Evolutionary conservation across 2,888 invertebrate genomes (phyloP), one percentile per base, ranked within the genome.

Genomic region (Chrysina gloriosa): DNA sequence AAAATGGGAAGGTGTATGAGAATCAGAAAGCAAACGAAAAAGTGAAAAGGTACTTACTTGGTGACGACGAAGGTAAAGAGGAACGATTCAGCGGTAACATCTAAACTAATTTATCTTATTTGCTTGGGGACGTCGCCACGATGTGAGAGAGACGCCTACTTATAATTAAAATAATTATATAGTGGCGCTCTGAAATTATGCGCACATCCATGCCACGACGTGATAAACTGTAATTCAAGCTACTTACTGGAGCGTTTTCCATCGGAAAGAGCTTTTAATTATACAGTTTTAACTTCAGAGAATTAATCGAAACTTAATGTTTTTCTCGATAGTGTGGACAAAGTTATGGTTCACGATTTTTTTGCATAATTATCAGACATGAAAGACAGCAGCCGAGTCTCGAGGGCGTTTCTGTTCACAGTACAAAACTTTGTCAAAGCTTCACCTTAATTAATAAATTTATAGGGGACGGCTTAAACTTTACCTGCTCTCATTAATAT

Each of bases 371-470:
- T 74, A 75, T 71, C 70, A 69, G 71, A 72, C 70, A 72, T 74
- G 75, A 75, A 76, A 75, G 75, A 75, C 74, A 71, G 73, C 73
- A 73, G 73, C 68, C 73, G 73, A 74, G 71, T 72, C 67, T 63
- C 73, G 70, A 71, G 72, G 74, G 74, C 73, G 72, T 71, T 69
- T 71, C 75, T 73, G 75, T 77, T 76, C 77, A 76, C 76, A 72
- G 74, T 72, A 72, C 72, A 76, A 61, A 76, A 77, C 77, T 76
- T 77, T 74, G 74, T 75, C 75, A 77, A 76, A 77, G 75, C 76
- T 76, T 75, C 76, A 78, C 78, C 78, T 79, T 79, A 79, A 79
- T 79, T 79, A 79, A 79, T 79, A 78, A 79, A 77, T 79, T 79
- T 79, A 79, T 75, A 74, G 77, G 31, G 75, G 75, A 74, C 73